Evolutionary conservation across 1,140 invertebrate species (phyloP), one percentile per base, ranked within the genome.

Genomic region (Phortica variegata): DNA sequence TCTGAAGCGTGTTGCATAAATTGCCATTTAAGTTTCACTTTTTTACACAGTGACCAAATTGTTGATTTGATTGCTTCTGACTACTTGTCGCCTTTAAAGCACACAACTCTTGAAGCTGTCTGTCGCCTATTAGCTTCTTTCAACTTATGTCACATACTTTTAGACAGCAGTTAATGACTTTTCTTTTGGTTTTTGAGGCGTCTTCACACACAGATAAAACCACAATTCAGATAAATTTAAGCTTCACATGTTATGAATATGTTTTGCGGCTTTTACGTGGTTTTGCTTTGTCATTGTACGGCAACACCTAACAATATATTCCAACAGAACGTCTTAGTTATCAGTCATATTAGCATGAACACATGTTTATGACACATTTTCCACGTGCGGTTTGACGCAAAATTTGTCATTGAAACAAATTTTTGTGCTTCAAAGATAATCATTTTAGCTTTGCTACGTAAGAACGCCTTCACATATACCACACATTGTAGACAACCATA

Each of bases 291-390:
- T 42, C 50, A 48, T 6, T 56, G 46, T 41, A 52, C 34, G 43
- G 45, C 49, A 48, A 39, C 49, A 55, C 40, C 46, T 38, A 39
- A 10, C n/a, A n/a, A n/a, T n/a, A n/a, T n/a, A n/a, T n/a, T n/a
- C n/a, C 23, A 10, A 26, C 23, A 26, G 23, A 10, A 26, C 10
- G 10, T 5, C 5, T 6, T 26, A 6, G 23, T 26, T 13, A 26
- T n/a, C n/a, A n/a, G n/a, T n/a, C n/a, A n/a, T n/a, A n/a, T n/a
- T n/a, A 13, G 18, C 1, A 33, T 9, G 23, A 49, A 54, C 61
- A 52, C 59, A 60, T 65, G 61, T 46, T 60, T 61, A 54, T 61
- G 62, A 55, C 61, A 65, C 57, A 61, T 61, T 57, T 65, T 57
- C 54, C 56, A 55, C 49, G 54, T 65, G 61, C 36, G 61, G 59